Conservation (phyloP, 1,140 invertebrate species). For the Euwallacea similis region DNA sequence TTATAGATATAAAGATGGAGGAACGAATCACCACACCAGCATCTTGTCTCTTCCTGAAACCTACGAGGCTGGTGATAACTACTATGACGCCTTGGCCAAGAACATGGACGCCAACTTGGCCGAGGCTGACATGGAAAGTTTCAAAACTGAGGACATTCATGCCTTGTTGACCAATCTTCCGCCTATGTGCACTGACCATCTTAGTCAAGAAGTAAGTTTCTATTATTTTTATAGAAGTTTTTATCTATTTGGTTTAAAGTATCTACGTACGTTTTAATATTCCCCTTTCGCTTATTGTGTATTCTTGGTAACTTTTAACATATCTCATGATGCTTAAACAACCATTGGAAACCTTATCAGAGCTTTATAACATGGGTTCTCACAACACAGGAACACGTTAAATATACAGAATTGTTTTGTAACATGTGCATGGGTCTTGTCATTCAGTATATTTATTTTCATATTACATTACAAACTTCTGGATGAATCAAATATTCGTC, state of each 20-base stretch:
- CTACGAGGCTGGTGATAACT: constrained; percentile 72
- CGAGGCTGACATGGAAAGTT: constrained; percentile 93
- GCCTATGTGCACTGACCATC: constrained; percentile 63
- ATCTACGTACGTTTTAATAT: background rate
- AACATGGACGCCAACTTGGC: constrained; percentile 91
- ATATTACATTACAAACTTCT: no score
- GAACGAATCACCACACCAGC: constrained; percentile 71
- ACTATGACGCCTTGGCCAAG: constrained; percentile 82
- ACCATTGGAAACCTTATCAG: no score
- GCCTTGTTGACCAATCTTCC: constrained; percentile 78
- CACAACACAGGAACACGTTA: no score
- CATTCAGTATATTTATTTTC: no score
- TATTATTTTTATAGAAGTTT: no score
- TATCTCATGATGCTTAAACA: background rate
- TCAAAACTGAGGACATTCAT: constrained; percentile 87
- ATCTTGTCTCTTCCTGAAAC: constrained; percentile 78
- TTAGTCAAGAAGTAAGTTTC: constrained; percentile 54
- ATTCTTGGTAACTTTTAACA: background rate
- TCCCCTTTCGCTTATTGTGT: background rate
- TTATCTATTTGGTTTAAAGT: no score
- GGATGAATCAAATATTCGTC: no score
- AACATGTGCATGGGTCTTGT: no score
- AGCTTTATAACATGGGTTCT: no score
- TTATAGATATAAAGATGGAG: constrained; percentile 71
- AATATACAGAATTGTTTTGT: no score